Percentiles rank a stretch among this genome's conserved stretches.
These are phyloP conservation scores for Enteromius argenteus DNA, from an alignment of 2,797 vertebrate genomes.

Conservation along the genomic window DNA sequence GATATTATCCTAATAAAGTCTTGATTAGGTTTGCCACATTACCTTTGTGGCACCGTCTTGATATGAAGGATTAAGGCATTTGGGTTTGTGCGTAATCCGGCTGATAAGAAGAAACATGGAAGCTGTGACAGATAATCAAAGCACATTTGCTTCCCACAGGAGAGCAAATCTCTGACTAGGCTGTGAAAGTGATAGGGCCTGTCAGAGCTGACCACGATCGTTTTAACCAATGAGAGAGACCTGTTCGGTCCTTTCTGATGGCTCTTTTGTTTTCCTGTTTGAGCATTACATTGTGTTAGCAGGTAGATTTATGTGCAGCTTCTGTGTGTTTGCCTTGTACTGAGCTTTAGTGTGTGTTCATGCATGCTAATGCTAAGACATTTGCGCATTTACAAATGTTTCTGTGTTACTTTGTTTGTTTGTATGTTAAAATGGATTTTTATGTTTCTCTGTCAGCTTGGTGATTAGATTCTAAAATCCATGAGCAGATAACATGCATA, in stretches of 20 bases:
- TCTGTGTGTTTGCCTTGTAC: neutral
- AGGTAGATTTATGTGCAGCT: neutral
- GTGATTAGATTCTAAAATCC: constrained; percentile 23
- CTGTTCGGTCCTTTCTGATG: constrained; percentile 5
- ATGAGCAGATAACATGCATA: constrained; percentile 2
- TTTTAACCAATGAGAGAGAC: constrained; percentile 44
- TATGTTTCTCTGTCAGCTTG: constrained; percentile 3
- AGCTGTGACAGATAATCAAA: constrained; percentile 62
- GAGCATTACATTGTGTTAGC: neutral
- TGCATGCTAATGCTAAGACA: constrained; percentile 28
- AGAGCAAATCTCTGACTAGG: constrained; percentile 42
- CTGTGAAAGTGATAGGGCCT: constrained; percentile 43
- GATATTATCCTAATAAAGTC: constrained; percentile 68
- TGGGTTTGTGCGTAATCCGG: constrained; percentile 55
- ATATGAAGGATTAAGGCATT: constrained; percentile 61
- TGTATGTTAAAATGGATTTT: neutral
- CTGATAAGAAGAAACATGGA: constrained; percentile 59
- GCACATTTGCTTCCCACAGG: constrained; percentile 51
- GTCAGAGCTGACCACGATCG: constrained; percentile 46
- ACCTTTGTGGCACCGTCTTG: constrained; percentile 55
- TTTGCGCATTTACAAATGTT: constrained; percentile 12
- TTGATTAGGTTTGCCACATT: constrained; percentile 65
- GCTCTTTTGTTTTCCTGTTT: constrained; percentile 20
- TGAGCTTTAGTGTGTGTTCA: neutral
- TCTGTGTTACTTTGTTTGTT: constrained; percentile 11